Evolutionary conservation across 2,888 invertebrate genomes (phyloP).

Genomic region (Callyntrura sp.): DNA sequence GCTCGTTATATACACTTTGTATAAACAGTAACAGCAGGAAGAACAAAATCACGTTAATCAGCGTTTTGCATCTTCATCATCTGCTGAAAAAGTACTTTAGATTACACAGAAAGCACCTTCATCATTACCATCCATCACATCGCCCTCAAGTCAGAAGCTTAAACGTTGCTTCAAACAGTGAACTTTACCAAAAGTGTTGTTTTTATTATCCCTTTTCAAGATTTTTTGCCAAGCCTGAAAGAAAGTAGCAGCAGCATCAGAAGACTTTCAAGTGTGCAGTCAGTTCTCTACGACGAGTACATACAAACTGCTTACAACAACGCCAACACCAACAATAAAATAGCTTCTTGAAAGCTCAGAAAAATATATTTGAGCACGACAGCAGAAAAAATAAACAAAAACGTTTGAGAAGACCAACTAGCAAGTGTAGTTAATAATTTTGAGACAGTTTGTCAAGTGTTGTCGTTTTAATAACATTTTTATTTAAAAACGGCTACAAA

Average conservation of each 20-base stretch:
- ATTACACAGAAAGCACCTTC: constrained; percentile 33
- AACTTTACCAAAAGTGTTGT: constrained; percentile 43
- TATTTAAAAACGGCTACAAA: neutral
- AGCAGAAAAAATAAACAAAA: neutral
- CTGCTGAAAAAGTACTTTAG: neutral
- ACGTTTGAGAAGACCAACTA: neutral
- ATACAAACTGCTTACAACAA: neutral
- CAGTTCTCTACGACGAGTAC: neutral
- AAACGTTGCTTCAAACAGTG: constrained; percentile 38
- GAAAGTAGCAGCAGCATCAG: constrained; percentile 15
- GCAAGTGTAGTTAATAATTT: constrained; percentile 7
- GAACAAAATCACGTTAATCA: constrained; percentile 48
- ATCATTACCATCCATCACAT: too few species aligned
- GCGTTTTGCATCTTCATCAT: constrained; percentile 20
- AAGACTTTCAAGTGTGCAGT: constrained; percentile 1
- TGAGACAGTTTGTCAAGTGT: constrained; percentile 62
- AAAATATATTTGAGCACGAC: constrained; percentile 12
- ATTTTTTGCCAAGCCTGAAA: constrained; percentile 23
- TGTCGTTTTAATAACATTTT: constrained; percentile 50
- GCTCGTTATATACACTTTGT: constrained; percentile 45
- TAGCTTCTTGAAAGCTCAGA: neutral
- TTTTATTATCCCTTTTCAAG: constrained; percentile 48
- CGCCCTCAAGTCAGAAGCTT: constrained; percentile 24
- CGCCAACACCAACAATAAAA: constrained; percentile 42
- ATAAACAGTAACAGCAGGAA: neutral